Base-by-base conservation (phyloP, 2,113 vertebrate species). In the Corythornis vintsioides region DNA sequence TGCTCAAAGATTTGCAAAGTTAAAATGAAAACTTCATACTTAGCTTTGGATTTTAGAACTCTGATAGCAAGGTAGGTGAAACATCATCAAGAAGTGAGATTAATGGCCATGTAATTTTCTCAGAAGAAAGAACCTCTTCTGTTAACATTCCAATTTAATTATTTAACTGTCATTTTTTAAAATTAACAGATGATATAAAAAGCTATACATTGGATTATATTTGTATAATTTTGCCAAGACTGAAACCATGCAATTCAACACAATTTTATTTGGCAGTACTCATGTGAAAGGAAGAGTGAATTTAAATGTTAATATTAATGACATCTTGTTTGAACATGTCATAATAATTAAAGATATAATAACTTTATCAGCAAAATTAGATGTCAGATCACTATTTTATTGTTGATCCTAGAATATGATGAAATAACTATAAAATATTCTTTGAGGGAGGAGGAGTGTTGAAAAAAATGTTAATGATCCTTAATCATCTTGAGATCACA, bases 151-250 rank as follows among this genome's bases (percentile, higher is more conserved):
- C 89, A 92, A 55, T 86, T 96, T 92, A 95, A 97, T 96, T 94
- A 95, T 96, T 96, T 94, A 94, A 96, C 95, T 93, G 78, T 76
- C 73, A 91, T 86, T 96, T 96, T 9, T 84, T 93, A 97, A 95
- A 94, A 88, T 86, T 88, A 92, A 91, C 59, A 56, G 73, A 61
- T 55, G 64, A 83, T 76, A 94, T 96, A 56, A 96, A 94, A 95
- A 80, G n/a, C 70, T 91, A 52, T 91, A 83, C 18, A 50, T 83
- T 92, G 61, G 60, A 77, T 86, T 93, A 69, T 29, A 77, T 92
- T 94, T 69, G 15, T 82, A 63, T 82, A 92, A 85, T 91, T 96
- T 96, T 96, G 76, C 95, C 95, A 94, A 90, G 81, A 89, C 26
- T 83, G 71, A 82, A 85, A 75, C 71, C 78, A 63, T 43, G 28